These are phyloP conservation scores for Lochmaea crataegi DNA, from an alignment of 2,888 invertebrate species.

Conservation along the genomic window DNA sequence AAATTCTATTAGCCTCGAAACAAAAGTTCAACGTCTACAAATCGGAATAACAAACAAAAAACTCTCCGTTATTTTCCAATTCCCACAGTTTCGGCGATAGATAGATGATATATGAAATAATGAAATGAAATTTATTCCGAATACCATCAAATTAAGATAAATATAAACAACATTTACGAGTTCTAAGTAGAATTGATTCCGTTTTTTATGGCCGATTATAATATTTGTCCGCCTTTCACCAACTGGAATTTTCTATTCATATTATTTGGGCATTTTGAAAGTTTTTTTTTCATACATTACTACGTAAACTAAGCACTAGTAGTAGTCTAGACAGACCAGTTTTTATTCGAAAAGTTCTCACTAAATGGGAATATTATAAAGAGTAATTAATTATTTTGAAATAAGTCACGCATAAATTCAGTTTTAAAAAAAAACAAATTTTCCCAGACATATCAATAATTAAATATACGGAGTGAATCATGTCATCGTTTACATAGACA, in stretches of 20 bases:
- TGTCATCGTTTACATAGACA: too few relatives aligned
- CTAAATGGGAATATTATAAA: too few relatives aligned
- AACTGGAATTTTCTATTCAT: conserved; percentile 6
- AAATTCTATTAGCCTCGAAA: too few relatives aligned
- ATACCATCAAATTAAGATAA: conserved; percentile 29
- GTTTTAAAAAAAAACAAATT: too few relatives aligned
- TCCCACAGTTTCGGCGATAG: conserved; percentile 30
- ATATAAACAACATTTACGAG: conserved; percentile 17
- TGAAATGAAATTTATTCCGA: conserved; percentile 27
- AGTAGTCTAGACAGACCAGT: too few relatives aligned
- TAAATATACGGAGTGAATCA: too few relatives aligned
- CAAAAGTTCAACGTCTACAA: neutral
- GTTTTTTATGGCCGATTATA: conserved; percentile 27
- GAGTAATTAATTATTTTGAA: conserved; percentile 1
- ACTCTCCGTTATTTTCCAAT: conserved; percentile 30
- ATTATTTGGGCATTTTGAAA: conserved; percentile 3
- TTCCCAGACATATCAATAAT: too few relatives aligned
- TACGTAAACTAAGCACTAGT: too few relatives aligned
- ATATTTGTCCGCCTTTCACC: conserved; percentile 25
- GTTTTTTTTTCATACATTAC: neutral
- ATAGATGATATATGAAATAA: neutral
- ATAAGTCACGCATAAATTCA: neutral
- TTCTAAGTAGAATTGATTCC: conserved; percentile 30
- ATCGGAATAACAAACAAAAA: conserved; percentile 8
- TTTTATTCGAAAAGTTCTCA: too few relatives aligned